phyloP scores from a whole-genome alignment of 2,113 vertebrate genomes.

The Brienomyrus brachyistius region DNA sequence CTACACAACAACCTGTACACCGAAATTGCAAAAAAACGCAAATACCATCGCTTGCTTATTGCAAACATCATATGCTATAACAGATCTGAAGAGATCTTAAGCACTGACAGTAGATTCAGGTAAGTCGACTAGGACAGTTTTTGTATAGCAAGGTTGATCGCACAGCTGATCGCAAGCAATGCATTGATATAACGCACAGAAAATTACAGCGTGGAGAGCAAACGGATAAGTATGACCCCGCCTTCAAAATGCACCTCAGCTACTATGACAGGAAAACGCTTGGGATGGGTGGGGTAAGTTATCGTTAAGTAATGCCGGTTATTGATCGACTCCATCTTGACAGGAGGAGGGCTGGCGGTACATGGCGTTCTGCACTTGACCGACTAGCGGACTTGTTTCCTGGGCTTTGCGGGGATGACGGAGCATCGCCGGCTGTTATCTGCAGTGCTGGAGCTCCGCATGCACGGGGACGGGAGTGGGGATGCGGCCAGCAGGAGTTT shows the following conservation, averaged over 20 bases:
- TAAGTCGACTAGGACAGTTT: background rate
- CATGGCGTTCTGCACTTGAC: background rate
- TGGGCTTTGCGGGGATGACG: background rate
- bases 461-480: background rate
- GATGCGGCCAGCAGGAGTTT: background rate
- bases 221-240: background rate
- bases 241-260: background rate
- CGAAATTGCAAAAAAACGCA: background rate
- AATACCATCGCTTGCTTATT: background rate
- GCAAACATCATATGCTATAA: background rate
- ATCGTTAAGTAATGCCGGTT: background rate
- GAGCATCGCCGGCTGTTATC: constrained; percentile 8
- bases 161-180: background rate
- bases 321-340: background rate
- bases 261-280: background rate
- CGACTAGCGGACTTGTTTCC: background rate
- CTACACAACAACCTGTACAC: background rate
- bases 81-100: background rate
- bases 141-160: background rate
- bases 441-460: constrained; percentile 15
- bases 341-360: background rate
- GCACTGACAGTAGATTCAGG: background rate
- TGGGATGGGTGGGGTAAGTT: constrained; percentile 10
- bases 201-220: background rate
- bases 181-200: background rate